Evolutionary conservation across 2,888 invertebrate genomes (phyloP), one percentile per base, ranked within the genome.

Genomic region (Congeria kusceri): DNA sequence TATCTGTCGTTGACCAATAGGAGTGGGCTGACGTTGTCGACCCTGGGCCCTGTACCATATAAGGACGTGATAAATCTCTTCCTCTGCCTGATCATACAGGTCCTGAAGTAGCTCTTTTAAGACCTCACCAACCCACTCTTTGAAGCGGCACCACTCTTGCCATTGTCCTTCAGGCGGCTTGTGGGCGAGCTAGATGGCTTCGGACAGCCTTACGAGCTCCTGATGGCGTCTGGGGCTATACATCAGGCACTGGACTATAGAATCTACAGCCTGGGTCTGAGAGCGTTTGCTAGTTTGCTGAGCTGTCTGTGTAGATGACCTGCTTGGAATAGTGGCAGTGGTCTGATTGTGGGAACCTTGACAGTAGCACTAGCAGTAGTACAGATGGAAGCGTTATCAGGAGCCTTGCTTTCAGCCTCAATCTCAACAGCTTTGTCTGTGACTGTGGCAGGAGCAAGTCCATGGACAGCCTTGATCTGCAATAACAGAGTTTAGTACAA

Each of bases 181-280:
- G 20, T 56, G 11, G 11, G 56, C 56, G 23, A 15, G 56, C 20
- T n/a, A 56, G 11, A 56, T 56, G 11, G 15, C 56, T 56, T 56
- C 56, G 56, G 56, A 56, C 56, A 56, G 11, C 56, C 56, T 56
- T 56, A 56, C 56, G 56, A 56, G 56, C 23, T 56, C 56, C 56
- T 56, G 56, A 20, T 56, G 56, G 9, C 56, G 56, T 56, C 23
- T 23, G 23, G 56, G n/a, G 56, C 56, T 56, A 9, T 15, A 56
- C 56, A 56, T 56, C 11, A 56, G 56, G 56, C 56, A 56, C 9
- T 56, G 56, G 56, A 56, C 23, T 56, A 56, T 56, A 56, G 56
- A 56, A 56, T 56, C 56, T 56, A 23, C 23, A 56, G 56, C 56
- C 56, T 56, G 56, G 20, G 56, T 20, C 11, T 56, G 56, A 20